A percentile compares a stretch with the other conserved stretches of the same genome.
These are phyloP conservation scores for Eurypyga helias DNA, from an alignment of 2,113 vertebrate genomes.

Conservation along the genomic window DNA sequence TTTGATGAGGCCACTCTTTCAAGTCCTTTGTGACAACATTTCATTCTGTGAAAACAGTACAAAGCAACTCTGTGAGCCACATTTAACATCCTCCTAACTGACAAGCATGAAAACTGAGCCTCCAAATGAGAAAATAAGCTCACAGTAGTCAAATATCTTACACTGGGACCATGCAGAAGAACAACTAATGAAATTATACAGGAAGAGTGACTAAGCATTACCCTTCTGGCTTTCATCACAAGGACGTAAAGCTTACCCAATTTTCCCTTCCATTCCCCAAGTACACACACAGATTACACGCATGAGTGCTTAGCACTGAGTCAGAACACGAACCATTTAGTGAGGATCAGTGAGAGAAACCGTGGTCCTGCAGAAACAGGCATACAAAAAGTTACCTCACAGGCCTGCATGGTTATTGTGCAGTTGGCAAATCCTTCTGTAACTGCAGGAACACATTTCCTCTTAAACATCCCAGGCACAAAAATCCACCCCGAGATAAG, in stretches of 20 bases:
- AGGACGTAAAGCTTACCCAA: accelerated
- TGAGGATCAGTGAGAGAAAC: not conserved
- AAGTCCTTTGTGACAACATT: not conserved
- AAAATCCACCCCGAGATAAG: not conserved
- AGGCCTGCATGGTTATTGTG: not conserved
- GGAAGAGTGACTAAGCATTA: not conserved
- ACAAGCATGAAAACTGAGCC: not conserved
- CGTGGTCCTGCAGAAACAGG: not conserved
- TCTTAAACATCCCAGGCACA: not conserved
- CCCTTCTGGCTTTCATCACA: not conserved
- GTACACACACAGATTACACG: not conserved
- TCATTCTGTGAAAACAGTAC: not conserved
- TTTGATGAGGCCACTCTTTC: not conserved
- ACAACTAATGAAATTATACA: not conserved
- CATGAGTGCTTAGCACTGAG: not conserved
- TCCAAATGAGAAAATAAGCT: not conserved
- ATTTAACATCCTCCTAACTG: not conserved
- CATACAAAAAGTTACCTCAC: not conserved
- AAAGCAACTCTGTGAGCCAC: not conserved
- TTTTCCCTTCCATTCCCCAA: not conserved
- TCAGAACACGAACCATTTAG: not conserved
- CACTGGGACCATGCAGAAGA: accelerated
- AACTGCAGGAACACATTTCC: not conserved
- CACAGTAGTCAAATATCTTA: accelerated
- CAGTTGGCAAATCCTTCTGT: not conserved